These are phyloP conservation scores for Phaonia tiefii DNA, from an alignment of 2,888 invertebrate species.

Conservation along the genomic window DNA sequence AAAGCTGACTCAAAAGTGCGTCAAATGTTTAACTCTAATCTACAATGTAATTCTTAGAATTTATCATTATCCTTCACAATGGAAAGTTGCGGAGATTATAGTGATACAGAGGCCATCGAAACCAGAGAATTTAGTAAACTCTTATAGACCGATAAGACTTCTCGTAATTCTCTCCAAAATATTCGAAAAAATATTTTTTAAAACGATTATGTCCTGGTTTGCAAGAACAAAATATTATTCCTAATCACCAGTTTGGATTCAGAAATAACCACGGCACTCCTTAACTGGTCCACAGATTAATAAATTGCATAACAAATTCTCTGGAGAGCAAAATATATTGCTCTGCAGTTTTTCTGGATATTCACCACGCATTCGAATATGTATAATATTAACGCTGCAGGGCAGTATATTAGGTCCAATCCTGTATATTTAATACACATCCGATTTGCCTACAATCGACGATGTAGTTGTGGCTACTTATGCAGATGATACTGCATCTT, in stretches of 20 bases:
- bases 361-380: constrained; percentile 30
- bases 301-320: constrained; percentile 1
- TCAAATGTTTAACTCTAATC: not conserved
- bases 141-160: too few species aligned
- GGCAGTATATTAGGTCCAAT: constrained; percentile 33
- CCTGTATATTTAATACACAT: constrained; percentile 10
- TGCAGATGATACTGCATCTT: not conserved
- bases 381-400: constrained; percentile 19
- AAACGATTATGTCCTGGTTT: not conserved
- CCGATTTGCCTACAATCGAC: constrained; percentile 30
- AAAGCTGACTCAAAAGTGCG: not conserved
- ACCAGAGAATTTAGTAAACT: not conserved
- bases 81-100: constrained; percentile 8
- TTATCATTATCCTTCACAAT: constrained; percentile 4
- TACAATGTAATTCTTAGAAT: constrained; percentile 7
- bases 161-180: too few species aligned
- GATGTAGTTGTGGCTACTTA: constrained; percentile 23
- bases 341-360: constrained; percentile 26
- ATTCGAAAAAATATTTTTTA: constrained; percentile 20
- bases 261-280: constrained; percentile 5
- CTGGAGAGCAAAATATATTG: too few species aligned
- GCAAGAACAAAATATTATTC: not conserved
- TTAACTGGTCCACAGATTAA: constrained; percentile 6
- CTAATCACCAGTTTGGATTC: constrained; percentile 18
- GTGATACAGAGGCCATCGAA: constrained; percentile 11